phyloP scores from a whole-genome alignment of 37 sponge, comb jelly and placozoan species.

The Mnemiopsis leidyi region DNA sequence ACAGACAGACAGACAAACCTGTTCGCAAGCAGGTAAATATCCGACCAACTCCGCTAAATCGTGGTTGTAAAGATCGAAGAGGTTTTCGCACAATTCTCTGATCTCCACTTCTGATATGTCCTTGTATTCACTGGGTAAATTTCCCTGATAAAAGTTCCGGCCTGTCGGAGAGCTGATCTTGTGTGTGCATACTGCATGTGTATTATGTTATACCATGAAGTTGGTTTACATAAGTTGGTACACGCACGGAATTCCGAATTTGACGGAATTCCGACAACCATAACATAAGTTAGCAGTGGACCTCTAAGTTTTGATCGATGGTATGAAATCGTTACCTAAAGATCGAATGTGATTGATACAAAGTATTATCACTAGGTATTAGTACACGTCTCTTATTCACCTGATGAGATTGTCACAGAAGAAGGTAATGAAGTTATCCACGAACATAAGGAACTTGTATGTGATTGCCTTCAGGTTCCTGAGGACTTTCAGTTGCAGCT shows the following conservation, averaged over 20 bases:
- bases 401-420: background rate
- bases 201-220: too few species aligned
- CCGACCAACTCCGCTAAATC: background rate
- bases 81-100: background rate
- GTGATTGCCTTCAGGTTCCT: background rate
- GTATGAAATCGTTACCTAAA: too few species aligned
- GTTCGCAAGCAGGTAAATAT: background rate
- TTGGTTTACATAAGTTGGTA: too few species aligned
- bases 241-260: too few species aligned
- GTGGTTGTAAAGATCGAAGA: background rate
- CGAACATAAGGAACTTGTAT: constrained; percentile 7
- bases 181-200: too few species aligned
- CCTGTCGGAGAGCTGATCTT: too few species aligned
- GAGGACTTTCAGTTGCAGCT: background rate
- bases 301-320: too few species aligned
- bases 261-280: too few species aligned
- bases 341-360: too few species aligned
- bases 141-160: too few species aligned
- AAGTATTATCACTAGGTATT: too few species aligned
- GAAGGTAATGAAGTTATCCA: constrained; percentile 41
- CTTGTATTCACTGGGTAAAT: background rate
- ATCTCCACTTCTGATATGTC: background rate
- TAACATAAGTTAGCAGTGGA: background rate
- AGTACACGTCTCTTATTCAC: too few species aligned
- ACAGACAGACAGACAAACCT: background rate